Evolutionary conservation across 2,113 vertebrate genomes (phyloP), one percentile per base, ranked within the genome.

Genomic region (Trichomycterus rosablanca): DNA sequence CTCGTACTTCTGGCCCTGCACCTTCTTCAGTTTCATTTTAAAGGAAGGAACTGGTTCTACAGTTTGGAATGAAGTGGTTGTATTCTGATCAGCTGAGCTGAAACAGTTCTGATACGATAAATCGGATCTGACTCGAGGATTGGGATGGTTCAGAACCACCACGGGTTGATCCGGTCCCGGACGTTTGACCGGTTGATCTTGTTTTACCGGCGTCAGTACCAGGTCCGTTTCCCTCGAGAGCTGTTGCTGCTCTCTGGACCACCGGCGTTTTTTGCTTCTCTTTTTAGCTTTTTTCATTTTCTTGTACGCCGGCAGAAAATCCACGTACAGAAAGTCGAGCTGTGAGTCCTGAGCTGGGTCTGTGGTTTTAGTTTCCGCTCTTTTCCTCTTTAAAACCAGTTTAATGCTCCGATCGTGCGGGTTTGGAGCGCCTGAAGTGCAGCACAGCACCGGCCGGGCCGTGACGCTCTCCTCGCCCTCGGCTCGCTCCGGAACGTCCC

Each of bases 121-220:
- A 3, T 11, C 32, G 59, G 34, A 69, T 9, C 73, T 37, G 7
- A 39, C 18, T 10, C 66, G 72, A 7, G 85, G 85, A 44, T 75
- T 83, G 0, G 93, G 94, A 43, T 98, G 96, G 74, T 98, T 98
- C 28, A 98, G 76, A 44, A 98, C 93, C 7, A 98, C 93, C 63
- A 98, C 93, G 0, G 96, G 95, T 76, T 98, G 96, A 77, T 94
- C 89, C 23, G 87, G 89, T 11, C 88, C 83, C 18, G 96, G 96
- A 1, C 81, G 86, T 34, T 89, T 92, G 58, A 96, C 89, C 51
- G 83, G 70, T 50, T 98, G 96, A 70, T 91, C 85, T 1, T 10
- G 71, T 63, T 82, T 91, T 35, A 89, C 75, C 0, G 94, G 92
- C 45, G 86, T 81, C 12, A 93, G 89, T 23, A 65, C 65, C 24